Conservation (phyloP, 2,113 vertebrate species). For the Fregetta grallaria region DNA sequence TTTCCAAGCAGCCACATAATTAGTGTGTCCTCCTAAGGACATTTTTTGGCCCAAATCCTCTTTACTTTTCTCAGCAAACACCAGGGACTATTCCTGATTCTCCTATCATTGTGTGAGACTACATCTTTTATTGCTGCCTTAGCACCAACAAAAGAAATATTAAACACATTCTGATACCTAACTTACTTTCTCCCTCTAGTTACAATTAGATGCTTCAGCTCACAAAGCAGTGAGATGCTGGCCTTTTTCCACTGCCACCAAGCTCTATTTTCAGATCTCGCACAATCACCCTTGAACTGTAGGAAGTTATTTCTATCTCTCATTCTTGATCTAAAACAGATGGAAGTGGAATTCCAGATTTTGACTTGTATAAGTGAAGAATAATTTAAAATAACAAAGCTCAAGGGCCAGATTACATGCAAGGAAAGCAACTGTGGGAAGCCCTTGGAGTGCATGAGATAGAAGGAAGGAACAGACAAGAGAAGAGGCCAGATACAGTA, state of each 20-base stretch:
- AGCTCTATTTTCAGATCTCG: neutral
- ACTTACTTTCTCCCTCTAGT: neutral
- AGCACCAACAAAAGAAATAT: neutral
- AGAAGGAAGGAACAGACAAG: neutral
- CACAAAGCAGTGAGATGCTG: neutral
- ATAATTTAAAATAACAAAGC: constrained; percentile 49
- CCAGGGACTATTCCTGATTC: neutral
- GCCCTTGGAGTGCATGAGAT: neutral
- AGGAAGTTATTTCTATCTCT: constrained; percentile 18
- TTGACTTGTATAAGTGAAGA: constrained; percentile 1
- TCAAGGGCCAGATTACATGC: constrained; percentile 26
- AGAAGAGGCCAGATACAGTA: neutral
- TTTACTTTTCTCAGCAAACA: neutral
- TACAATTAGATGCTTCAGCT: neutral
- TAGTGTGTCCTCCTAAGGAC: neutral
- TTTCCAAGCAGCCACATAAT: neutral
- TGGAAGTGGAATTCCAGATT: constrained; percentile 45
- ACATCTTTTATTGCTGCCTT: neutral
- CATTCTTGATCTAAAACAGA: constrained; percentile 23
- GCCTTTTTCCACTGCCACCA: neutral
- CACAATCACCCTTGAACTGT: neutral
- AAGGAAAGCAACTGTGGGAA: neutral
- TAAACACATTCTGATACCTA: neutral
- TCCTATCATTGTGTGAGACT: neutral
- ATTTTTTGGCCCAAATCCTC: neutral